Base-by-base conservation (phyloP, 2,797 vertebrate genomes). In the Myotis pilosus region DNA sequence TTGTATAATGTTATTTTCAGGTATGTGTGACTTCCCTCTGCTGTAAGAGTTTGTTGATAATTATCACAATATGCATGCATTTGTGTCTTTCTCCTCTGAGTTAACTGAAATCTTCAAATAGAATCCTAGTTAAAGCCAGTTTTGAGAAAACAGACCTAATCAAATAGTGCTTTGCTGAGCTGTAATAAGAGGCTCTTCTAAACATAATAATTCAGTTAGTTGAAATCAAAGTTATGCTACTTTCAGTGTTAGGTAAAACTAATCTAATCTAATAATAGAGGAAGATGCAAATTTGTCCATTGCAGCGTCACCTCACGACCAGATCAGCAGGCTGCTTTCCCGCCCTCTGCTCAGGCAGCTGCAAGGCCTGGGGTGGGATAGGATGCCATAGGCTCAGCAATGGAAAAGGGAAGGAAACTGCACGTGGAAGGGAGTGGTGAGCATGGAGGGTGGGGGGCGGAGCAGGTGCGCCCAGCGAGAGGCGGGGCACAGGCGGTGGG, bases 171-270 rank as follows among this genome's bases (percentile, higher is more conserved):
- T 94, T 95, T 95, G 1, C 83, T 76, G 60, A 97, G n/a, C 8
- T 87, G 41, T 47, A 69, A 96, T 87, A 96, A 94, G 78, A 33
- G 92, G 53, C 66, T 96, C 79, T 95, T 64, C 86, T 96, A 47
- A 95, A 97, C 22, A 55, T 78, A 95, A 89, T 38, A 94, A 95
- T 97, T 95, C 75, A 95, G 86, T 97, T 95, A 93, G 8, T 92
- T 97, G 74, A 92, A 84, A 90, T 98, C 89, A 97, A 97, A 98
- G 36, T 96, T 97, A 81, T 60, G 44, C 47, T 91, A 94, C 33
- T 91, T 90, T 93, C 25, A 76, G 30, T 90, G 8, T 86, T 91
- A 96, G 72, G 55, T 96, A 86, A 97, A 96, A 96, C 33, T 79
- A 64, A 93, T 47, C 47, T 47, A 47, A 47, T 47, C 0, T 47